A percentile compares a stretch with the other conserved stretches of the same genome.
Conservation (phyloP, 2,797 vertebrate species). For the Heliangelus exortis region DNA sequence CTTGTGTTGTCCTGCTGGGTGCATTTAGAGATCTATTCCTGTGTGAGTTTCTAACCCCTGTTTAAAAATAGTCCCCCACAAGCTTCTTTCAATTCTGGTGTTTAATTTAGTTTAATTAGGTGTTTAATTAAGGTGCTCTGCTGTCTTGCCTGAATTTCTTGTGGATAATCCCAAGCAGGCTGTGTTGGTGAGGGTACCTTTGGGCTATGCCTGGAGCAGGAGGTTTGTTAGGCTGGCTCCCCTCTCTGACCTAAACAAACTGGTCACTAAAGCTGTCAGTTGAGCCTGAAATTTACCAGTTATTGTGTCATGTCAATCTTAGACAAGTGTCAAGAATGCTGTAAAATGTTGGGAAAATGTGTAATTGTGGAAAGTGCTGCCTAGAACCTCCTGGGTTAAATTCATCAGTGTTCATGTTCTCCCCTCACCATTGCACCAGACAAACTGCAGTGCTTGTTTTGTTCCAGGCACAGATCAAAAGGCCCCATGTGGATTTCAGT, state of each 20-base stretch:
- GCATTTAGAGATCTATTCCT: not conserved
- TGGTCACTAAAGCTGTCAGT: not conserved
- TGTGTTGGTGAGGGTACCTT: not conserved
- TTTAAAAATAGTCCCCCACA: not conserved
- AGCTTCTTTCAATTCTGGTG: not conserved
- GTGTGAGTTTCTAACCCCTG: not conserved
- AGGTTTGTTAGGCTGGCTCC: not conserved
- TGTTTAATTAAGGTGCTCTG: not conserved
- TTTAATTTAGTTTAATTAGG: not conserved
- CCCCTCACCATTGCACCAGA: not conserved
- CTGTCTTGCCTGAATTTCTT: not conserved
- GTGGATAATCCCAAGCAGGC: not conserved
- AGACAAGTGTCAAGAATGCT: not conserved
- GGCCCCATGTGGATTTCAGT: not conserved
- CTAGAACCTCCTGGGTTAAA: not conserved
- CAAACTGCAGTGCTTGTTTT: not conserved
- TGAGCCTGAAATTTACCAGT: not conserved
- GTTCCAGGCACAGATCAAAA: slow-evolving; percentile 24
- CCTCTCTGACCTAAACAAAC: too few relatives aligned
- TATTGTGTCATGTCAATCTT: too few relatives aligned
- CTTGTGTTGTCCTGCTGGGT: not conserved
- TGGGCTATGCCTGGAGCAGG: not conserved
- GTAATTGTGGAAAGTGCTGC: not conserved
- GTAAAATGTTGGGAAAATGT: not conserved
- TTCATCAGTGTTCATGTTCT: not conserved